phyloP scores from a whole-genome alignment of 2,797 vertebrate genomes.

The Salmo trutta region DNA sequence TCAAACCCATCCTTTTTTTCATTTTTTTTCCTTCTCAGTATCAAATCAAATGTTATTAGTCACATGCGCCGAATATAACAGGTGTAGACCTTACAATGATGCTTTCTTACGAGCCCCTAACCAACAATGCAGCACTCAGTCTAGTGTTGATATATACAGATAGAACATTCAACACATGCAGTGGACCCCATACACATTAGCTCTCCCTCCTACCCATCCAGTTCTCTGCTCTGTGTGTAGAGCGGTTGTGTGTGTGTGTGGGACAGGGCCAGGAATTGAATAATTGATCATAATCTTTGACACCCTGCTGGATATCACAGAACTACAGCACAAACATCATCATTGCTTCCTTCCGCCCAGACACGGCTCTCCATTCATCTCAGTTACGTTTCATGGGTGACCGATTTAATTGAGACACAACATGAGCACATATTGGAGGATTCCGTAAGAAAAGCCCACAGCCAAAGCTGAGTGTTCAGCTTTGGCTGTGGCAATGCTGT shows the following conservation, averaged over 20 bases:
- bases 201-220: background rate
- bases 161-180: background rate
- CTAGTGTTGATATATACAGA: no score
- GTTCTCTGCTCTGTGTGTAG: background rate
- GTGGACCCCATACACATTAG: background rate
- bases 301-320: background rate
- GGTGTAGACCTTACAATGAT: no score
- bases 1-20: no score
- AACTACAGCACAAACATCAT: background rate
- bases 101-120: background rate
- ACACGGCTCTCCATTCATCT: background rate
- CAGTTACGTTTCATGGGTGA: background rate
- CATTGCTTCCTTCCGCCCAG: background rate
- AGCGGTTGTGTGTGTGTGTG: background rate
- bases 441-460: background rate
- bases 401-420: background rate
- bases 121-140: no score
- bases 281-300: slow-evolving; percentile 19
- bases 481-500: background rate
- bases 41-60: no score
- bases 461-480: background rate
- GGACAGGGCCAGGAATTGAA: background rate
- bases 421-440: background rate
- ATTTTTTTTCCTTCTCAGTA: no score
- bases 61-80: no score